Base-by-base conservation (phyloP, 2,797 vertebrate species). In the Chelon auratus region DNA sequence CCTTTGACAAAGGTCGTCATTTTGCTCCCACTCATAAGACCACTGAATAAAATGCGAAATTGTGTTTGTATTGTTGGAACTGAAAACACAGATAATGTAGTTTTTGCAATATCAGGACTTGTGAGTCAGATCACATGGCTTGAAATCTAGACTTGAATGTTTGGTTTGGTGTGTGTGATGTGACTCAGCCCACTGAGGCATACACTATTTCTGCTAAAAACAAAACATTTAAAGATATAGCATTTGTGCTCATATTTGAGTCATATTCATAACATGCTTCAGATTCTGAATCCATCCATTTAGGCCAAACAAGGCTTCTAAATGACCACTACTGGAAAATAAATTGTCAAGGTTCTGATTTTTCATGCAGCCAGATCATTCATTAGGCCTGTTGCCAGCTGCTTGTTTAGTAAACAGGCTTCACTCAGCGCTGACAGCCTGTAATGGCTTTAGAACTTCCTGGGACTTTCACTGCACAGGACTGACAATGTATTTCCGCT, bases 371-470 rank as follows among this genome's bases (percentile, higher is more conserved):
- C 30, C 30, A 56, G n/a, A 62, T 74, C 20, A 53, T 65, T 62
- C 20, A 68, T 45, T 68, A 37, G 10, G 10, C 48, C 14, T 60
- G 20, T 45, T 54, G 13, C 20, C 60, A 64, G 72, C 20, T 36
- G 48, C 42, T 66, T 22, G 39, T 71, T 80, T 65, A 75, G 78
- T 22, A 22, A 60, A 66, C 62, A 67, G 17, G 62, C 73, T 77
- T 64, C 52, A 69, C 56, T 55, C 64, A 85, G 68, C 39, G 62
- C 55, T 63, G 56, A 52, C 60, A 68, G 48, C 18, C 58, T 71
- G 59, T 73, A 73, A 74, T 64, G 75, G n/a, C 51, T 74, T 72
- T 56, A 26, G 75, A 76, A 81, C 20, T 26, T 42, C 30, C 5
- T 17, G 24, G 1, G 17, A 68, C 43, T 56, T 71, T 57, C 37